Evolutionary conservation across 2,797 vertebrate species (phyloP).

Genomic region (Acipenser transmontanus): DNA sequence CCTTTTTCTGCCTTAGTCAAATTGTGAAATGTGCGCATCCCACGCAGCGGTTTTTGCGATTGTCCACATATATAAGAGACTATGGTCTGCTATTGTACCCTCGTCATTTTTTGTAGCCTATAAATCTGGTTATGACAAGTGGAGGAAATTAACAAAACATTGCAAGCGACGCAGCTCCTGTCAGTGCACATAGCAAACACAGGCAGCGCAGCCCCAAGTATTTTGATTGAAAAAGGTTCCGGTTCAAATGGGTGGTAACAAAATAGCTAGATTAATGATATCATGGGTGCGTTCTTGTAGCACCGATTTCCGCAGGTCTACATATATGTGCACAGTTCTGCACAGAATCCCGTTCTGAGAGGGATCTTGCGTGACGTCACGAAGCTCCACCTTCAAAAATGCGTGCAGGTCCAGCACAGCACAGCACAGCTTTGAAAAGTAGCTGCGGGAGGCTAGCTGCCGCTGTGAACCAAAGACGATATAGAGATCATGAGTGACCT

Average conservation of each 20-base stretch:
- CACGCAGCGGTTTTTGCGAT: slow-evolving; percentile 21
- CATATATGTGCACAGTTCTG: not conserved
- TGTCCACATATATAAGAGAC: slow-evolving; percentile 20
- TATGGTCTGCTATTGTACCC: slow-evolving; percentile 14
- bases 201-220: slow-evolving; percentile 13
- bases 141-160: slow-evolving; percentile 15
- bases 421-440: no score
- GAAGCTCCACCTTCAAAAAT: no score
- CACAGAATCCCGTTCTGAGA: not conserved
- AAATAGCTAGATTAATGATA: not conserved
- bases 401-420: no score
- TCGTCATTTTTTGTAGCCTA: slow-evolving; percentile 5
- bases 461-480: no score
- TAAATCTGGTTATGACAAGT: not conserved
- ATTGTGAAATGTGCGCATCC: slow-evolving; percentile 19
- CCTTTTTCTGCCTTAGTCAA: slow-evolving; percentile 16
- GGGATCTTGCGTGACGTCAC: not conserved
- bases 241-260: slow-evolving; percentile 61
- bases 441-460: no score
- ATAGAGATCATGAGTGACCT: no score
- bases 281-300: not conserved
- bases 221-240: slow-evolving; percentile 59
- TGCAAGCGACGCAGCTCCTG: slow-evolving; percentile 17
- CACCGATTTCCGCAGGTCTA: not conserved
- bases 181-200: slow-evolving; percentile 12